phyloP scores from a whole-genome alignment of 2,888 invertebrate species.

The Cyclophora albipunctata region DNA sequence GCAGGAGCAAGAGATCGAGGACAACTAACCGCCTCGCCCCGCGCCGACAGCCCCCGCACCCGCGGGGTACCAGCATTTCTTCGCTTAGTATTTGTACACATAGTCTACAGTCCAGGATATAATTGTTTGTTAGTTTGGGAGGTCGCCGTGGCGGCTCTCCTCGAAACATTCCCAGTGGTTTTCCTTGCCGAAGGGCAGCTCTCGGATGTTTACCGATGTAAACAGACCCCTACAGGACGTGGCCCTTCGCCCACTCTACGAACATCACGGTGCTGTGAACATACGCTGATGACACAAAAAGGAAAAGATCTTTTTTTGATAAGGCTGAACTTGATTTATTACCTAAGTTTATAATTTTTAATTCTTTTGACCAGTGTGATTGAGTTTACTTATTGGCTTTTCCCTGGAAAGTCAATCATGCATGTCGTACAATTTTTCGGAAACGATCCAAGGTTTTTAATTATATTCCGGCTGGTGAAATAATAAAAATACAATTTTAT shows the following conservation, averaged over 20 bases:
- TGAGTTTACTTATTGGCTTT: slow-evolving; percentile 52
- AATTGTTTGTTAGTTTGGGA: slow-evolving; percentile 36
- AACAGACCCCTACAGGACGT: slow-evolving; percentile 53
- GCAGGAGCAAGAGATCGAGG: slow-evolving; percentile 82
- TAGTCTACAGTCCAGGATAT: slow-evolving; percentile 43
- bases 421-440: slow-evolving; percentile 66
- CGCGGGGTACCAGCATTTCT: slow-evolving; percentile 36
- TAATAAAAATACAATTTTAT: slow-evolving; percentile 66
- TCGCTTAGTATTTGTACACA: slow-evolving; percentile 58
- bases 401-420: slow-evolving; percentile 48
- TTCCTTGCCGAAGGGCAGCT: slow-evolving; percentile 65
- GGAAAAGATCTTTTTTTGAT: slow-evolving; percentile 71
- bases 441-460: slow-evolving; percentile 66
- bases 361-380: slow-evolving; percentile 62
- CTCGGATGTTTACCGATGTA: slow-evolving; percentile 62
- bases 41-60: slow-evolving; percentile 23
- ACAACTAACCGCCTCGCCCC: slow-evolving; percentile 52
- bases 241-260: slow-evolving; percentile 48
- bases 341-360: slow-evolving; percentile 66
- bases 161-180: slow-evolving; percentile 66
- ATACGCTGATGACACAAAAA: slow-evolving; percentile 52
- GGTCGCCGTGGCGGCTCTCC: slow-evolving; percentile 29
- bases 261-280: slow-evolving; percentile 49
- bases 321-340: slow-evolving; percentile 72
- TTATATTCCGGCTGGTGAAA: slow-evolving; percentile 65